Evolutionary conservation across 2,113 vertebrate genomes (phyloP).

Genomic region (Pseudorasbora parva): DNA sequence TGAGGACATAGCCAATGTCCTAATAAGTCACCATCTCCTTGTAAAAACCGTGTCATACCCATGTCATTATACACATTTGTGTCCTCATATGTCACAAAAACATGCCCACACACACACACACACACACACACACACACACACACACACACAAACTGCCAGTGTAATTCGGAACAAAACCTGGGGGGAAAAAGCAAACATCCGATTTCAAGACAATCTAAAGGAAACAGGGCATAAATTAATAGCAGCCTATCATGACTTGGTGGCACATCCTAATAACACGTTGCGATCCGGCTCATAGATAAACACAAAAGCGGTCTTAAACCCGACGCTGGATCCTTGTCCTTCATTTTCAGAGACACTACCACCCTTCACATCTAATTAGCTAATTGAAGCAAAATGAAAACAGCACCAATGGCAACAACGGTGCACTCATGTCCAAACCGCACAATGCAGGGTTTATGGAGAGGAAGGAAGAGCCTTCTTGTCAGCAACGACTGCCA

Average conservation of each 20-base stretch:
- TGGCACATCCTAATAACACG: conserved; percentile 30
- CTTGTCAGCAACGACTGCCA: conserved; percentile 64
- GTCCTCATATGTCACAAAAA: too few relatives aligned
- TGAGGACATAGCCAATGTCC: too few relatives aligned
- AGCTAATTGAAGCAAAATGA: conserved; percentile 78
- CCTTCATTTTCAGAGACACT: conserved; percentile 70
- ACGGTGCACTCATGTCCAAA: conserved; percentile 68
- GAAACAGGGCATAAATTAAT: conserved; percentile 26
- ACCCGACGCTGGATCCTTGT: conserved; percentile 64
- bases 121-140: conserved; percentile 16
- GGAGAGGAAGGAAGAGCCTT: conserved; percentile 67
- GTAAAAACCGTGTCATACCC: too few relatives aligned
- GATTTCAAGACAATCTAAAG: background rate
- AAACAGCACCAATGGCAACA: conserved; percentile 74
- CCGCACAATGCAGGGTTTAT: conserved; percentile 71
- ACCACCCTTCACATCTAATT: conserved; percentile 77
- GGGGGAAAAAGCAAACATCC: background rate
- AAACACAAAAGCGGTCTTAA: conserved; percentile 65
- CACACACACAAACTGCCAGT: background rate
- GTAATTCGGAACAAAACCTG: background rate
- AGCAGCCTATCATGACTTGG: conserved; percentile 30
- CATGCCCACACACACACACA: too few relatives aligned
- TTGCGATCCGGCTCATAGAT: conserved; percentile 51
- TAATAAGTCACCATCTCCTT: too few relatives aligned
- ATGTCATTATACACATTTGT: too few relatives aligned